Evolutionary conservation across 1,140 invertebrate species (phyloP), one percentile per base, ranked within the genome.

Genomic region (Myzus persicae): DNA sequence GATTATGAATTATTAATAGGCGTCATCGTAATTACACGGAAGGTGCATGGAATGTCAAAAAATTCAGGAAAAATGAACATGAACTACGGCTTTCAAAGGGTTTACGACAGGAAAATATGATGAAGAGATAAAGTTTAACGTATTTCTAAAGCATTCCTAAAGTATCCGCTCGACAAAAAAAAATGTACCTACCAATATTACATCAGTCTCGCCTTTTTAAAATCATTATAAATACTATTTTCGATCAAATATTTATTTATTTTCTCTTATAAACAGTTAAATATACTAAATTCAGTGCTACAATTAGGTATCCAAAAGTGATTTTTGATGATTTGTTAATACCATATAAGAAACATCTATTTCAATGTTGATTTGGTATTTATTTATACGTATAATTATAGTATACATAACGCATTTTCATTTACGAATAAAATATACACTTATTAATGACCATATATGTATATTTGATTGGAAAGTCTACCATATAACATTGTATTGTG

Each of bases 1-100:
- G 22, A 84, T 93, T 93, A 93, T 93, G 76, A 93, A 93, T 93
- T 93, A 93, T 93, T 93, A 93, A 93, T 93, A 93, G 38, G 81
- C 76, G 81, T 85, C 36, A 20, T 40, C 81, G 36, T 93, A 84
- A 93, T 93, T 93, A 85, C 46, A 51, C 36, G 46, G 18, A 48
- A 92, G 90, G 67, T 92, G 90, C 42, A 67, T 36, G 44, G 67
- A 92, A 82, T 92, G 90, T 92, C 90, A 48, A 82, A 92, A 90
- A 92, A 92, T 92, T 81, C 76, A 54, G 90, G 44, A 92, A 92
- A 92, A 92, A 82, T 82, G 90, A 92, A 92, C 90, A 92, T n/a
- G 42, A 91, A 76, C 67, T 91, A 76, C 54, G 14, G 44, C 20
- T 82, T 82, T 81, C 44, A 54, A 92, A 76, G 42, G 90, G 76